phyloP scores from a whole-genome alignment of 2,797 vertebrate species.

The Siniperca obscura region DNA sequence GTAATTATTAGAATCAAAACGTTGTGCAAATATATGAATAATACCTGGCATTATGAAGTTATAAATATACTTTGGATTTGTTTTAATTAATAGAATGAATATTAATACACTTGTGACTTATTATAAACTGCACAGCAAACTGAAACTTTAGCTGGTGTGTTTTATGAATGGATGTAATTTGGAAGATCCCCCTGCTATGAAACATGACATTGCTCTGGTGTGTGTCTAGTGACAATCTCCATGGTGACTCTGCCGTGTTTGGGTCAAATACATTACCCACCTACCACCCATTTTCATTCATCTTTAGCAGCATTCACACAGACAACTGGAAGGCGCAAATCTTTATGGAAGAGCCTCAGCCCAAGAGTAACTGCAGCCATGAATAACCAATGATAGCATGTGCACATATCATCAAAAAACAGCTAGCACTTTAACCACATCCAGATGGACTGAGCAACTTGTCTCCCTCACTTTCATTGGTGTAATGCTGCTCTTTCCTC shows the following conservation, averaged over 20 bases:
- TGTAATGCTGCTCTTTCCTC: conserved; percentile 36
- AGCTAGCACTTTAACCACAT: conserved; percentile 63
- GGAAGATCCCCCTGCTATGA: conserved; percentile 28
- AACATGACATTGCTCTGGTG: conserved; percentile 47
- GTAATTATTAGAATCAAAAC: not conserved
- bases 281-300: conserved; percentile 39
- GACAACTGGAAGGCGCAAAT: conserved; percentile 62
- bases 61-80: not conserved
- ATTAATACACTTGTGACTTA: not conserved
- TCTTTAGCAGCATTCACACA: conserved; percentile 46
- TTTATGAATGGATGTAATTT: conserved; percentile 41
- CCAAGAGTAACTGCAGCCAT: conserved; percentile 37
- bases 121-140: not conserved
- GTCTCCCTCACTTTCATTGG: conserved; percentile 26
- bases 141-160: not conserved
- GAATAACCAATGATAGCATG: conserved; percentile 66
- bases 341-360: conserved; percentile 47
- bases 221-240: conserved; percentile 50
- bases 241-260: conserved; percentile 63
- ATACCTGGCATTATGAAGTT: not conserved
- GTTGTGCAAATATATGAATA: not conserved
- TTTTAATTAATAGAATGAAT: not conserved
- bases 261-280: conserved; percentile 53
- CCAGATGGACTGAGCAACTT: conserved; percentile 71
- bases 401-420: conserved; percentile 56